Percentiles rank a stretch among this genome's conserved stretches.
phyloP scores from a whole-genome alignment of 2,888 invertebrate genomes.

The Agelastica alni region DNA sequence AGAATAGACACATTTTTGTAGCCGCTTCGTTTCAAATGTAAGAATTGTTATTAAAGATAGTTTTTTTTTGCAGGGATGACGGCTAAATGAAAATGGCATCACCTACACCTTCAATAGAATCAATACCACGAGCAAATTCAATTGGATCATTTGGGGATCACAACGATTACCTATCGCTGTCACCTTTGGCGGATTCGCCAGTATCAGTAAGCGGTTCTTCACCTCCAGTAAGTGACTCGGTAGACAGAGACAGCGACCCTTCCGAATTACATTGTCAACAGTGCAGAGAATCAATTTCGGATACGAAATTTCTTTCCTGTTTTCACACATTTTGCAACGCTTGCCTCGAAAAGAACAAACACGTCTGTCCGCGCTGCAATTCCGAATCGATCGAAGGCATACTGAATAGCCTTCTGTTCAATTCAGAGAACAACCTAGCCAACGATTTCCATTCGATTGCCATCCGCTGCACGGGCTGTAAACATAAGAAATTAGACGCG shows the following conservation, averaged over 20 bases:
- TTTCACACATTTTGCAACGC: slow-evolving; percentile 83
- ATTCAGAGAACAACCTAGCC: slow-evolving; percentile 22
- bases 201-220: slow-evolving; percentile 86
- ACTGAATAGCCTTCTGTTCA: slow-evolving; percentile 33
- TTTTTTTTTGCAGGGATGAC: slow-evolving; percentile 73
- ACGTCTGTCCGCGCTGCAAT: slow-evolving; percentile 74
- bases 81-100: slow-evolving; percentile 93
- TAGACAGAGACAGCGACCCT: slow-evolving; percentile 65
- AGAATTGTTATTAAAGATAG: too few relatives aligned
- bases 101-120: slow-evolving; percentile 90
- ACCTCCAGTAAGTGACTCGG: slow-evolving; percentile 83
- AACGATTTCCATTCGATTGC: slow-evolving; percentile 57
- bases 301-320: slow-evolving; percentile 78
- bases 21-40: too few relatives aligned
- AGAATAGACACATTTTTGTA: too few relatives aligned
- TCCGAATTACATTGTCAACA: slow-evolving; percentile 62
- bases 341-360: slow-evolving; percentile 79
- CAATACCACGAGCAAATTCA: slow-evolving; percentile 87
- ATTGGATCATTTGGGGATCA: slow-evolving; percentile 85
- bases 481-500: slow-evolving; percentile 91
- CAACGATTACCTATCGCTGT: slow-evolving; percentile 71
- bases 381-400: slow-evolving; percentile 56
- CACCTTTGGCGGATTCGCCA: slow-evolving; percentile 68
- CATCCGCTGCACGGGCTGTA: slow-evolving; percentile 94
- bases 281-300: slow-evolving; percentile 76